Evolutionary conservation across 2,888 invertebrate genomes (phyloP).

Genomic region (Sinohyriopsis cumingii): DNA sequence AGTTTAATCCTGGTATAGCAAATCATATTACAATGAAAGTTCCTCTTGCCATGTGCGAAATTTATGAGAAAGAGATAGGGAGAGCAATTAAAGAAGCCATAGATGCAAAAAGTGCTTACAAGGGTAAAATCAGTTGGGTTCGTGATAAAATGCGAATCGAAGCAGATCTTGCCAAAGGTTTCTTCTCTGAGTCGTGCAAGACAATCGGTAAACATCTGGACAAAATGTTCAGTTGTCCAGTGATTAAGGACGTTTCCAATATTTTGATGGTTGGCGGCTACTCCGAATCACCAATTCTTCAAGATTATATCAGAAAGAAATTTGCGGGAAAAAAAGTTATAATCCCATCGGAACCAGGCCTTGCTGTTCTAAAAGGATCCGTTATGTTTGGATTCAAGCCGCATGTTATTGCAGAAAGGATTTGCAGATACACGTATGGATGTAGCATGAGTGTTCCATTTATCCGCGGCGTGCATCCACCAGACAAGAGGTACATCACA

Average conservation of each 20-base stretch:
- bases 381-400: slow-evolving; percentile 42
- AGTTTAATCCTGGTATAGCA: slow-evolving; percentile 11
- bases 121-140: slow-evolving; percentile 18
- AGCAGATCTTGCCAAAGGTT: slow-evolving; percentile 17
- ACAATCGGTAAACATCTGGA: slow-evolving; percentile 27
- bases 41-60: slow-evolving; percentile 14
- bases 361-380: slow-evolving; percentile 40
- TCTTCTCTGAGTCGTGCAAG: slow-evolving; percentile 26
- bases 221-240: slow-evolving; percentile 15
- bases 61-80: background rate
- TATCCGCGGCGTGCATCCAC: slow-evolving; percentile 23
- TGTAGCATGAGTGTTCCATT: slow-evolving; percentile 20
- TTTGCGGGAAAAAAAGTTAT: slow-evolving; percentile 30
- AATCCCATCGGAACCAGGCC: slow-evolving; percentile 37
- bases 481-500: slow-evolving; percentile 18
- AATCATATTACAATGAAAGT: slow-evolving; percentile 23
- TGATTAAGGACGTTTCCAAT: slow-evolving; percentile 26
- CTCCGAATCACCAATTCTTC: slow-evolving; percentile 36
- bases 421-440: slow-evolving; percentile 35
- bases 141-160: slow-evolving; percentile 27
- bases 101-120: slow-evolving; percentile 6
- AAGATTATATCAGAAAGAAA: slow-evolving; percentile 20
- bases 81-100: slow-evolving; percentile 19
- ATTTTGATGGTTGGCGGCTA: slow-evolving; percentile 45
- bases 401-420: slow-evolving; percentile 23